Evolutionary conservation across 2,113 vertebrate species (phyloP), one percentile per base, ranked within the genome.

Genomic region (Pavo muticus): DNA sequence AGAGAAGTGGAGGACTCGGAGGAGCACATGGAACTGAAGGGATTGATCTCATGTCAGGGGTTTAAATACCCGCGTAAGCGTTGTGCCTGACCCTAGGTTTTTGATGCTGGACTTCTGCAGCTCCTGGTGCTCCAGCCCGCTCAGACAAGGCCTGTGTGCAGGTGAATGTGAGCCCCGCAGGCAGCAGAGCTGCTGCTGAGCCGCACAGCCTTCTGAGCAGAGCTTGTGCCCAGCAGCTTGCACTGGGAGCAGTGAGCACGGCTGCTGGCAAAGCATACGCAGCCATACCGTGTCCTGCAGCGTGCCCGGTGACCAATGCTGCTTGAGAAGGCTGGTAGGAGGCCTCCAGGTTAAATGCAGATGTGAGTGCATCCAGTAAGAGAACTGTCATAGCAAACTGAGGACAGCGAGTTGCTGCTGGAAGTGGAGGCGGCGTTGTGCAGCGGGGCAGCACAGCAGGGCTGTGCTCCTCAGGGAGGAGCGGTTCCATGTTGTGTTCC

Each of bases 271-370:
- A 3, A 19, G 5, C 23, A 2, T 1, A 0, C 5, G 0, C 42
- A 15, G 57, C 57, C 25, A 0, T 32, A 4, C 20, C 5, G 0
- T 37, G 57, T 42, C 48, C 25, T 2, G 44, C 32, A 4, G 35
- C 1, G 1, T 12, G 35, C 15, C 80, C 11, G 30, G 4, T 1
- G 7, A 1, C 1, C 9, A 13, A 6, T 3, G 7, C 27, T 24
- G 23, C 50, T 15, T 10, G 52, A 6, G 60, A 7, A 32, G 30
- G 24, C 47, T 37, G 10, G 0, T 6, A 45, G 67, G 37, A 52
- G 40, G 19, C 73, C 35, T 56, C 44, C 32, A 19, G 63, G 27
- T 39, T 48, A 64, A 69, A 39, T 3, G 29, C 3, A 50, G 20
- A 16, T 76, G 35, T 39, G 42, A 18, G 13, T 15, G 39, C 30